Conservation (phyloP, 2,888 invertebrate genomes). For the Tuta absoluta region DNA sequence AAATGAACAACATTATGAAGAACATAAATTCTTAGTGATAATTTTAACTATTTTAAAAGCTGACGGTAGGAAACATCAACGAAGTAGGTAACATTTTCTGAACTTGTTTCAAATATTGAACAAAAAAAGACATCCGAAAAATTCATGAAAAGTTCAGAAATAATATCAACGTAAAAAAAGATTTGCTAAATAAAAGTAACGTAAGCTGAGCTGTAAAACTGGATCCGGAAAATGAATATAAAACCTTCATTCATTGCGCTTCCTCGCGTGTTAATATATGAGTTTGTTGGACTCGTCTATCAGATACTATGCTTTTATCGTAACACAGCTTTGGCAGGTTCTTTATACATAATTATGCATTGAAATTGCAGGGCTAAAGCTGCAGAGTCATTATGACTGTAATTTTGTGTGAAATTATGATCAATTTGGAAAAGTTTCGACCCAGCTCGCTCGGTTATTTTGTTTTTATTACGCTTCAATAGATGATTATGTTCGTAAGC, state of each 20-base stretch:
- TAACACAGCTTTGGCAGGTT: neutral
- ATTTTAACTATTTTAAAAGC: no score
- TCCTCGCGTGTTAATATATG: constrained; percentile 15
- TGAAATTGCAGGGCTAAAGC: neutral
- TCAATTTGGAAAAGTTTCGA: no score
- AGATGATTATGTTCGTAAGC: no score
- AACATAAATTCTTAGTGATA: neutral
- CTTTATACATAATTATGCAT: neutral
- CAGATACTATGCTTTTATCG: constrained; percentile 3
- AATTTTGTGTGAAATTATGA: no score
- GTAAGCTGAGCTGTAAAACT: constrained; percentile 5
- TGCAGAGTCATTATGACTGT: neutral
- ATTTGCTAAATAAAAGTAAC: neutral
- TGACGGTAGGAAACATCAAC: no score
- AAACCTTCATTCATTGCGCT: neutral
- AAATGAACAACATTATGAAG: no score
- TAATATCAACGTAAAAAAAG: neutral
- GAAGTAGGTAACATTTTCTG: no score
- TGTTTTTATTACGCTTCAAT: no score
- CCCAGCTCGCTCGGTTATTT: no score
- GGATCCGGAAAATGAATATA: neutral
- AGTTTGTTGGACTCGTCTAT: constrained; percentile 1
- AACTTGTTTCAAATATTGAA: no score
- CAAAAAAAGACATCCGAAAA: neutral
- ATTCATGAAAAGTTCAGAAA: neutral